Conservation (phyloP, 2,113 vertebrate species). For the Erinaceus europaeus region DNA sequence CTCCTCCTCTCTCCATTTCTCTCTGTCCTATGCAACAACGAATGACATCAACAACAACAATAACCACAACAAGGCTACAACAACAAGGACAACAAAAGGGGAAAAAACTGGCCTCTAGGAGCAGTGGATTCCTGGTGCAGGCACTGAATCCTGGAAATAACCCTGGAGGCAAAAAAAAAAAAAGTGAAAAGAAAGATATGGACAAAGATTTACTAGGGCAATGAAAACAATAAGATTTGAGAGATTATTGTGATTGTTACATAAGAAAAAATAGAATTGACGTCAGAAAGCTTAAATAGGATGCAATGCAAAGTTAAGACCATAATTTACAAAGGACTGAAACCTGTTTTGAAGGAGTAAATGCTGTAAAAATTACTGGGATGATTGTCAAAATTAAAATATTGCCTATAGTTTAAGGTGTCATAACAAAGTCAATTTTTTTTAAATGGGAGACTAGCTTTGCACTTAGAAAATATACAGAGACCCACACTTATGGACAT, state of each 20-base stretch:
- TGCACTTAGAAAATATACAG: background rate
- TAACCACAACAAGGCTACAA: too few relatives aligned
- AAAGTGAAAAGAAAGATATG: background rate
- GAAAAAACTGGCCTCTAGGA: too few relatives aligned
- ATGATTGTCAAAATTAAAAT: background rate
- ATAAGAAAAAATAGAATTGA: constrained; percentile 9
- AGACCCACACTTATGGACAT: too few relatives aligned
- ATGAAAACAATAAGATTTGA: background rate
- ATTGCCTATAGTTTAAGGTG: background rate
- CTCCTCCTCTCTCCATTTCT: too few relatives aligned
- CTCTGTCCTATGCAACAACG: too few relatives aligned
- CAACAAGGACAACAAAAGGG: too few relatives aligned
- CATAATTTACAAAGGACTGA: background rate
- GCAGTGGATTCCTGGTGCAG: too few relatives aligned
- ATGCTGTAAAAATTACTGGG: background rate
- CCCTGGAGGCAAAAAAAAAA: too few relatives aligned
- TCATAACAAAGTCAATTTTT: background rate
- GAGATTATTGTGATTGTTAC: background rate
- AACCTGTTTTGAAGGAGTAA: background rate
- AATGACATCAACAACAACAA: too few relatives aligned
- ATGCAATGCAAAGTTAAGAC: background rate
- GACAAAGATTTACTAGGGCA: background rate
- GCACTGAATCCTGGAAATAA: too few relatives aligned
- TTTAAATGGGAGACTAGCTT: background rate
- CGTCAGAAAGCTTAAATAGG: background rate